Evolutionary conservation across 2,797 vertebrate species (phyloP).

Genomic region (Mycteria americana): DNA sequence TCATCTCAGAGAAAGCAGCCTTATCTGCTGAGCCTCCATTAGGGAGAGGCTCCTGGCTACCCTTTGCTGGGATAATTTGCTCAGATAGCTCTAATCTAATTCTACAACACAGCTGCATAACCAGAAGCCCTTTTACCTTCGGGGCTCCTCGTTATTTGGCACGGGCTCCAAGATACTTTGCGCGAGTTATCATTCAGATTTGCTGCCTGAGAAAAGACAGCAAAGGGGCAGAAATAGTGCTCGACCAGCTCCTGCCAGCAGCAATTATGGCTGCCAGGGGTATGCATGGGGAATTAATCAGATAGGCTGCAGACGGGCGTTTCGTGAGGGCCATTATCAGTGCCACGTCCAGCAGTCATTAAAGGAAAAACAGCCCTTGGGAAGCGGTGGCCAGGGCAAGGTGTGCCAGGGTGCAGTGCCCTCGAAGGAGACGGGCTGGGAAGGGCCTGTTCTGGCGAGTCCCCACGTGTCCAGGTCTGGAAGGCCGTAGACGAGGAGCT

Average conservation of each 20-base stretch:
- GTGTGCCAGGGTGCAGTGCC: not conserved
- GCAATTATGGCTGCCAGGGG: conserved; percentile 11
- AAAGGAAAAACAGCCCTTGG: not conserved
- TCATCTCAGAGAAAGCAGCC: not conserved
- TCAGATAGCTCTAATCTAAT: conserved; percentile 73
- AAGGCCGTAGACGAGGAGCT: not conserved
- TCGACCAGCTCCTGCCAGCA: conserved; percentile 17
- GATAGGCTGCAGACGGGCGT: not conserved
- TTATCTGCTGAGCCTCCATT: conserved; percentile 68
- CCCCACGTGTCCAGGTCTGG: accelerated
- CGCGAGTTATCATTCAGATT: conserved; percentile 51
- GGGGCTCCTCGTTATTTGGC: conserved; percentile 64
- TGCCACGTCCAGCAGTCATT: not conserved
- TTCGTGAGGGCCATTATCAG: not conserved
- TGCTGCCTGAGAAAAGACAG: conserved; percentile 60
- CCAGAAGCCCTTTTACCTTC: conserved; percentile 66
- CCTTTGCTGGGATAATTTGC: conserved; percentile 65
- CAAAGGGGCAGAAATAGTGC: conserved; percentile 16
- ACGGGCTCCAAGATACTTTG: conserved; percentile 24
- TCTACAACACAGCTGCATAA: conserved; percentile 65
- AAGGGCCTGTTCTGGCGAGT: not conserved
- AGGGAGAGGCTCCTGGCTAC: conserved; percentile 64
- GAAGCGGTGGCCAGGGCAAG: not conserved
- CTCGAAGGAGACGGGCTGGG: accelerated
- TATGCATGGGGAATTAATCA: not conserved